phyloP scores from a whole-genome alignment of 2,888 invertebrate species.

The Eupithecia abbreviata region DNA sequence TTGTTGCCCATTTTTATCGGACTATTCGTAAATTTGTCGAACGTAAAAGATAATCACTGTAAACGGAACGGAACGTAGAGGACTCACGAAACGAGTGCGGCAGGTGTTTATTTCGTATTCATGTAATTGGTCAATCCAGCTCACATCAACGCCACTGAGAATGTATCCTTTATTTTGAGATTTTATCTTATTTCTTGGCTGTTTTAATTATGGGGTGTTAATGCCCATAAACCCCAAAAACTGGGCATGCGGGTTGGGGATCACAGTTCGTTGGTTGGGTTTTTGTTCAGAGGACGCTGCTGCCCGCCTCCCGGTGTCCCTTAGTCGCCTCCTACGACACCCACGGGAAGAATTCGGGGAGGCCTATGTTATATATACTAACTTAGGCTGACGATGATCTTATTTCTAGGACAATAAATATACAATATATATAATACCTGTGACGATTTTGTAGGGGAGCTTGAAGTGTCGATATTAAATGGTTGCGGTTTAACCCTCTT shows the following conservation, averaged over 20 bases:
- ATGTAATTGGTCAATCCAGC: neutral
- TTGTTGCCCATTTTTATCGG: too few relatives aligned
- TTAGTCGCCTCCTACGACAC: too few relatives aligned
- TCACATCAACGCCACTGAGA: neutral
- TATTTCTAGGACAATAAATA: neutral
- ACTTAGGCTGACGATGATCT: too few relatives aligned
- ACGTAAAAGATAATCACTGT: neutral
- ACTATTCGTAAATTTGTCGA: neutral
- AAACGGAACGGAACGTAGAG: neutral
- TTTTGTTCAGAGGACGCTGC: too few relatives aligned
- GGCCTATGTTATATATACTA: too few relatives aligned
- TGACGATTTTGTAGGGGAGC: constrained; percentile 61
- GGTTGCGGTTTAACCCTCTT: constrained; percentile 66
- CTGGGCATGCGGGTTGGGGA: too few relatives aligned
- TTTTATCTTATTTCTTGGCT: neutral
- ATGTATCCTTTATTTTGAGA: neutral
- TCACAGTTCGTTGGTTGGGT: too few relatives aligned
- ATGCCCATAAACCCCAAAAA: too few relatives aligned
- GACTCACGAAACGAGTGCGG: neutral
- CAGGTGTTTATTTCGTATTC: neutral
- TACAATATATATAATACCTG: constrained; percentile 55
- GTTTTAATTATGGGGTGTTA: too few relatives aligned
- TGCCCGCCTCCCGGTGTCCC: too few relatives aligned
- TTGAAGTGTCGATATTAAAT: constrained; percentile 69
- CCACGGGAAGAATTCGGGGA: too few relatives aligned